A percentile compares a stretch with the other conserved stretches of the same genome.
Conservation (phyloP, 2,797 vertebrate genomes). For the Artibeus jamaicensis region DNA sequence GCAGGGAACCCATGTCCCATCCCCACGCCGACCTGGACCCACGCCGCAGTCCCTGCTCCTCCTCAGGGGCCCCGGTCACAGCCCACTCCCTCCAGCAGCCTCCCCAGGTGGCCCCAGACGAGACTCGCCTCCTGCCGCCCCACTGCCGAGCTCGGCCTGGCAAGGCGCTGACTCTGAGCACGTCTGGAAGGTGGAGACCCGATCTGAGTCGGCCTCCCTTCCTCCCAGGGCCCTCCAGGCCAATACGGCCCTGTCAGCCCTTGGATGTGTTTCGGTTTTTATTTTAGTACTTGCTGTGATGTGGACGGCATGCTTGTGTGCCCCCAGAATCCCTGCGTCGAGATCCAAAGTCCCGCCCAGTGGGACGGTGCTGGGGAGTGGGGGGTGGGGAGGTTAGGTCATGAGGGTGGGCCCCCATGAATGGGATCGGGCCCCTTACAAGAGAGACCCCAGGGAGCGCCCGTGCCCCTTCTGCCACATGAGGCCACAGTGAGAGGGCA, state of each 20-base stretch:
- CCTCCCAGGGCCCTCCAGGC: neutral
- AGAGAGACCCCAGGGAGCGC: neutral
- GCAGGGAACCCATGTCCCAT: neutral
- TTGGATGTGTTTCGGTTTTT: neutral
- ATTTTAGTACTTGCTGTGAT: neutral
- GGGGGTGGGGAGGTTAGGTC: neutral
- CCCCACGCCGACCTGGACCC: neutral
- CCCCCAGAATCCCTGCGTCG: neutral
- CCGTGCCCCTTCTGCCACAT: too few species aligned
- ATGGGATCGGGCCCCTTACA: neutral
- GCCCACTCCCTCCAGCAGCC: neutral
- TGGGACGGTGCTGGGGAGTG: too few species aligned
- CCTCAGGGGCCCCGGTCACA: neutral
- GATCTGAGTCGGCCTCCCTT: neutral
- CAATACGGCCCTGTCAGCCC: neutral
- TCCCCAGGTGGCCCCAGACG: too few species aligned
- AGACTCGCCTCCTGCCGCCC: neutral
- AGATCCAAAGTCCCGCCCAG: neutral
- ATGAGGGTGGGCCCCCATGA: neutral
- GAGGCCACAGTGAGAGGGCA: too few species aligned
- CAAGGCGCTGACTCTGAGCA: neutral
- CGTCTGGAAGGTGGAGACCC: neutral
- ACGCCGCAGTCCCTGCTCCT: neutral
- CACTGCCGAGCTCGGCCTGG: rapidly evolving
- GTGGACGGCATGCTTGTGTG: neutral